phyloP scores from a whole-genome alignment of 2,113 vertebrate species.

The Nymphicus hollandicus region DNA sequence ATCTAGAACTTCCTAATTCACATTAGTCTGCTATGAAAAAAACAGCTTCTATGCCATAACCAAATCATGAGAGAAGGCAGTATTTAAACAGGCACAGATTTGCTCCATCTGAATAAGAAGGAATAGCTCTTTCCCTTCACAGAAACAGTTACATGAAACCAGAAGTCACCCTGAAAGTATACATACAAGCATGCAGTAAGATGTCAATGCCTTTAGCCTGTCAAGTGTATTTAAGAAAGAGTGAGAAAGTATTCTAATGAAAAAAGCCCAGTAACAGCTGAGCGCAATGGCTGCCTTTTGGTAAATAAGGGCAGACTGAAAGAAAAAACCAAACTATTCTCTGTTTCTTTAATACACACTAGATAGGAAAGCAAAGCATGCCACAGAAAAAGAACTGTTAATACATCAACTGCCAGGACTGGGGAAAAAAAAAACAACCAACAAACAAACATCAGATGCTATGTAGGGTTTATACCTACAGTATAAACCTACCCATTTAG shows the following conservation, averaged over 20 bases:
- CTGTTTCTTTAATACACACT: not conserved
- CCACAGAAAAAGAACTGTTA: not conserved
- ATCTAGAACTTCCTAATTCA: not conserved
- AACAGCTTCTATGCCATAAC: not conserved
- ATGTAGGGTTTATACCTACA: not conserved
- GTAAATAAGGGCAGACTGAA: not conserved
- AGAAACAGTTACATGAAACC: not conserved
- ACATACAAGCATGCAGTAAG: not conserved
- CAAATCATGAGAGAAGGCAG: not conserved
- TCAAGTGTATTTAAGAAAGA: not conserved
- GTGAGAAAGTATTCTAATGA: not conserved
- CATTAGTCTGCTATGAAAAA: not conserved
- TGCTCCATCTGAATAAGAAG: not conserved
- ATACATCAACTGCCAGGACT: not conserved
- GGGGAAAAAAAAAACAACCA: not conserved
- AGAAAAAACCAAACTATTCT: not conserved
- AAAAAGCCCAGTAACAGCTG: not conserved
- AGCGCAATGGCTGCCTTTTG: not conserved
- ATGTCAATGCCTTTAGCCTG: not conserved
- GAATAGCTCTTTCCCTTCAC: not conserved
- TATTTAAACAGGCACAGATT: not conserved
- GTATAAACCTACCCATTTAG: not conserved
- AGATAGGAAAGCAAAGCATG: not conserved
- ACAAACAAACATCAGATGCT: not conserved
- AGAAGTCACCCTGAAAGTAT: not conserved